Conservation (phyloP, 2,113 vertebrate genomes). For the Labeo catla region DNA sequence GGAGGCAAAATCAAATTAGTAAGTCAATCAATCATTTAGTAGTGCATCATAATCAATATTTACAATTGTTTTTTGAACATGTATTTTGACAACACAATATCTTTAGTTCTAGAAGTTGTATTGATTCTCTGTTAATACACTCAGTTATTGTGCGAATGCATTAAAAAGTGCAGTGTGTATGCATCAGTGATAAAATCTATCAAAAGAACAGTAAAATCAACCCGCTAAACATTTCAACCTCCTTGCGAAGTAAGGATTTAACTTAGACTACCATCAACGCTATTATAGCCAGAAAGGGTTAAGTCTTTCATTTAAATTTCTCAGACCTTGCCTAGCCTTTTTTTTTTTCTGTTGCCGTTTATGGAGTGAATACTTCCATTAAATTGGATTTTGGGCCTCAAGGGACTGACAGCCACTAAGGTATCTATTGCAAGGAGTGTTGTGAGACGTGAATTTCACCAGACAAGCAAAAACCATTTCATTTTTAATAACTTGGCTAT, state of each 20-base stretch:
- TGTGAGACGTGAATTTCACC: conserved; percentile 65
- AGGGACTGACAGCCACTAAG: conserved; percentile 66
- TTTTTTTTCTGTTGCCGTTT: conserved; percentile 54
- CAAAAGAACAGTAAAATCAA: neutral
- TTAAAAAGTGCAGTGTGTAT: neutral
- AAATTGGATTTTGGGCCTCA: conserved; percentile 75
- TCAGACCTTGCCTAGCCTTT: conserved; percentile 41
- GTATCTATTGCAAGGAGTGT: conserved; percentile 62
- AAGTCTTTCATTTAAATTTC: conserved; percentile 71
- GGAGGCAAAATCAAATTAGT: neutral
- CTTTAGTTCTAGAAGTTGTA: neutral
- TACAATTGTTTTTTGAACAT: neutral
- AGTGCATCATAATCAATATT: neutral
- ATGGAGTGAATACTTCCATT: conserved; percentile 74
- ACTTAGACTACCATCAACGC: neutral
- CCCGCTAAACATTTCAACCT: neutral
- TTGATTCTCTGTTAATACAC: neutral
- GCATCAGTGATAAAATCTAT: neutral
- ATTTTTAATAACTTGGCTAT: conserved; percentile 67
- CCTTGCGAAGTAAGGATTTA: neutral
- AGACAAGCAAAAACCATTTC: conserved; percentile 59
- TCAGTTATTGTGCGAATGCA: neutral
- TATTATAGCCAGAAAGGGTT: conserved; percentile 59
- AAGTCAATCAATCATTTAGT: neutral
- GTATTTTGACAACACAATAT: neutral